Evolutionary conservation across 2,113 vertebrate species (phyloP), one percentile per base, ranked within the genome.

Genomic region (Marcusenius ussheri): DNA sequence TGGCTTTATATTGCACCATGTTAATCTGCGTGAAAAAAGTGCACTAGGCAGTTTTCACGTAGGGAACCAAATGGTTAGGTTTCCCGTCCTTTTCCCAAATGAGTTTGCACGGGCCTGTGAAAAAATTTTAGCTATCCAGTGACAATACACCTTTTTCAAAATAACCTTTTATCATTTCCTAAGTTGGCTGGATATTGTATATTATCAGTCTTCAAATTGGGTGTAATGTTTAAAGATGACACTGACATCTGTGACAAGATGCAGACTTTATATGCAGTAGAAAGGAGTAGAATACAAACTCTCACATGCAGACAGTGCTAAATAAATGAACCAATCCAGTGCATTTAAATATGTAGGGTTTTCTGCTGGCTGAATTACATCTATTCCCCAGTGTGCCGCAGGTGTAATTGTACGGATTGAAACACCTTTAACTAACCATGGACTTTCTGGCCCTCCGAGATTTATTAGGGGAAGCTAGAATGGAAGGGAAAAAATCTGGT

Each of bases 381-480:
- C 27, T 8, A 11, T 77, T 53, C 5, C 17, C 47, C 58, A 89
- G 58, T 74, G 45, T 27, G 39, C 46, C 13, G 27, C 58, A 70
- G 39, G 24, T 58, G 17, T 85, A 51, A 62, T 46, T 66, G 89
- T 42, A 53, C 8, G 35, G 47, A 53, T 45, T 77, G 49, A 53
- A 83, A 49, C 47, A 83, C 49, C 70, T 56, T 80, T 89, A 83
- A 83, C 87, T 86, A 85, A 85, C 83, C 89, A 35, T 86, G 51
- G 56, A 74, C 10, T 3, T 86, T 89, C 88, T 85, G 31, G 80
- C 88, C 47, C 19, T 62, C 13, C 50, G 42, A 56, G 50, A 89
- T 89, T 51, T 89, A 88, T 93, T 49, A 89, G 31, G 8, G 89
- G 62, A 89, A 91, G 88, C 51, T n/a, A 89, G 47, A 85, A 45